Conservation (phyloP, 1,140 invertebrate species). For the Cotesia vestalis region DNA sequence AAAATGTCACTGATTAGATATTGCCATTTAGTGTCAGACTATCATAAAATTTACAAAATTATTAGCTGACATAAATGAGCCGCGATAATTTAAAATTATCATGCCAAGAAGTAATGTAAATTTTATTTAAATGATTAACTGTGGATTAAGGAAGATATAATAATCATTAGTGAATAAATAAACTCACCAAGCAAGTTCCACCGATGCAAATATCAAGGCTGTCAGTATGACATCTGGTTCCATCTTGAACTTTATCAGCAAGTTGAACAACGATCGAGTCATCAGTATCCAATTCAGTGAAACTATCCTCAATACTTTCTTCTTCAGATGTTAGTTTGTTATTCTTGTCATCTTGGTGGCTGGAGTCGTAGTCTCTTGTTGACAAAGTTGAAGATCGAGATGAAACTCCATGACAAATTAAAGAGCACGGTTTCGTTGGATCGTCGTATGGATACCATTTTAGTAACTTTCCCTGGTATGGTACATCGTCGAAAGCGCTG, state of each 20-base stretch:
- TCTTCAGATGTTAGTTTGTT: constrained; percentile 33
- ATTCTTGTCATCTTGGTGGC: constrained; percentile 23
- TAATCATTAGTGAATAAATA: not conserved
- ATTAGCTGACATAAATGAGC: not conserved
- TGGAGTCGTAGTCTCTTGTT: constrained; percentile 22
- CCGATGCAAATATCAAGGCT: constrained; percentile 90
- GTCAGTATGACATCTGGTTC: constrained; percentile 83
- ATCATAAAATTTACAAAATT: constrained; percentile 3
- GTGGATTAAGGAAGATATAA: not conserved
- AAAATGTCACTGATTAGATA: constrained; percentile 25
- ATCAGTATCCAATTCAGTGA: constrained; percentile 66
- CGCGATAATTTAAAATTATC: no score
- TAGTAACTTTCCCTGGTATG: constrained; percentile 83
- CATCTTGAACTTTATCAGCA: constrained; percentile 84
- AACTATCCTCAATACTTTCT: constrained; percentile 43
- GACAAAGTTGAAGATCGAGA: constrained; percentile 23
- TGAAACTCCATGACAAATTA: constrained; percentile 79
- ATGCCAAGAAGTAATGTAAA: no score
- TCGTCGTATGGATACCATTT: constrained; percentile 89
- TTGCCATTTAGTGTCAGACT: constrained; percentile 6
- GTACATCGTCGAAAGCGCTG: constrained; percentile 78
- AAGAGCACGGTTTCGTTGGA: constrained; percentile 82
- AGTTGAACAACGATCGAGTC: constrained; percentile 80
- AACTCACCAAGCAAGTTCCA: constrained; percentile 86
- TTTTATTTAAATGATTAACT: no score